These are phyloP conservation scores for Acanthurus lineatus DNA, from an alignment of 2,797 vertebrate genomes.

Conservation along the genomic window DNA sequence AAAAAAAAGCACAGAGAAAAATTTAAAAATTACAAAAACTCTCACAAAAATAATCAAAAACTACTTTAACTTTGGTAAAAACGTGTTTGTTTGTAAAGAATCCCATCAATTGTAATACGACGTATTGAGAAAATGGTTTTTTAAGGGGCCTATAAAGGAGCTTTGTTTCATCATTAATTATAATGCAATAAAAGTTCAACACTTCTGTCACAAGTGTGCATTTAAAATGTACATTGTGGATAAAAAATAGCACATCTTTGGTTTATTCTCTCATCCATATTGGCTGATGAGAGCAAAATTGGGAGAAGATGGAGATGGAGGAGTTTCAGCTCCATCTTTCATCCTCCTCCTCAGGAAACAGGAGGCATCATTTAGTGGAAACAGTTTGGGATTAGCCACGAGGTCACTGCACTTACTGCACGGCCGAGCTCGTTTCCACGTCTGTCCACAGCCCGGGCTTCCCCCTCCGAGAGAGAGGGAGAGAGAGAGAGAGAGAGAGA, in stretches of 20 bases:
- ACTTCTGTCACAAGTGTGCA: constrained; percentile 3
- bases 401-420: constrained; percentile 84
- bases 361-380: constrained; percentile 79
- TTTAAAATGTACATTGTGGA: constrained; percentile 22
- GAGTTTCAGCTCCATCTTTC: constrained; percentile 19
- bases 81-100: not conserved
- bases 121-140: not conserved
- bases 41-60: not conserved
- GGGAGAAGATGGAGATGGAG: not conserved
- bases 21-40: not conserved
- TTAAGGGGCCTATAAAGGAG: not conserved
- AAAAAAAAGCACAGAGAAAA: no score
- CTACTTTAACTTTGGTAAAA: not conserved
- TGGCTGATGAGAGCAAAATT: constrained; percentile 18
- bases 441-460: constrained; percentile 69
- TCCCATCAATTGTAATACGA: not conserved
- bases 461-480: constrained; percentile 43
- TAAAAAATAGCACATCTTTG: constrained; percentile 34
- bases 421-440: constrained; percentile 86
- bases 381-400: constrained; percentile 73
- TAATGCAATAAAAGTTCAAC: not conserved
- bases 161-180: no score
- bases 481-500: constrained; percentile 11
- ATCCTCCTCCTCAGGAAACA: constrained; percentile 64
- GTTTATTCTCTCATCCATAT: constrained; percentile 23